These are phyloP conservation scores for Ianthella basta DNA, from an alignment of 37 sponge, comb jelly and placozoan species.

Conservation along the genomic window DNA sequence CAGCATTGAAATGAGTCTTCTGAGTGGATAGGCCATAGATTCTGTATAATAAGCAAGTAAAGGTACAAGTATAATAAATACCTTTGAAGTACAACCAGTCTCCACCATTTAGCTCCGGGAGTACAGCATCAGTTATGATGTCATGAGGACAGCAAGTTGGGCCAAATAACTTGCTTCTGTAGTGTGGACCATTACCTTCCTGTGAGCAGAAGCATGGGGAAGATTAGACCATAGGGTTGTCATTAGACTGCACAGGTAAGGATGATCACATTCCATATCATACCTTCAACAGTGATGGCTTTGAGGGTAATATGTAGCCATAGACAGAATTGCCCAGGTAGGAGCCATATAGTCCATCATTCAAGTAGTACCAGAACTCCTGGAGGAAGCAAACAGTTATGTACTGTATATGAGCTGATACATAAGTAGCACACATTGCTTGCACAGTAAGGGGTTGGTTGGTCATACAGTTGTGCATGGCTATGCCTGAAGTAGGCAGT, in stretches of 20 bases:
- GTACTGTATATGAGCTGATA: too few relatives aligned
- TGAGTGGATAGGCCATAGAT: too few relatives aligned
- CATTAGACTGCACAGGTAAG: too few relatives aligned
- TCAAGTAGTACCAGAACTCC: conserved; percentile 86
- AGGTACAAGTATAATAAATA: too few relatives aligned
- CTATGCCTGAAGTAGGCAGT: too few relatives aligned
- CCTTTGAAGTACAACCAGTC: conserved; percentile 87
- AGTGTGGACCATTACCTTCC: neutral
- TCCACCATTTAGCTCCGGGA: conserved; percentile 80
- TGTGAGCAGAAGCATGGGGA: neutral
- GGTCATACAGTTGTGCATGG: too few relatives aligned
- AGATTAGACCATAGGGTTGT: too few relatives aligned
- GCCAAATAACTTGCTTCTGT: conserved; percentile 72
- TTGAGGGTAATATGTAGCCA: neutral
- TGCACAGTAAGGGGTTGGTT: neutral
- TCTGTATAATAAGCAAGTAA: too few relatives aligned
- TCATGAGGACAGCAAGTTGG: conserved; percentile 93
- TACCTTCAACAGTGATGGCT: too few relatives aligned
- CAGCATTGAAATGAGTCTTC: too few relatives aligned
- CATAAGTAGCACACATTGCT: too few relatives aligned
- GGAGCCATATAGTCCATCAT: conserved; percentile 93
- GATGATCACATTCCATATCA: too few relatives aligned
- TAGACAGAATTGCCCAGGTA: conserved; percentile 72
- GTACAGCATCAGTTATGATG: conserved; percentile 42
- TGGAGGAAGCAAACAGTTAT: neutral